Evolutionary conservation across 2,888 invertebrate species (phyloP), one percentile per base, ranked within the genome.

Genomic region (Hydraecia micacea): DNA sequence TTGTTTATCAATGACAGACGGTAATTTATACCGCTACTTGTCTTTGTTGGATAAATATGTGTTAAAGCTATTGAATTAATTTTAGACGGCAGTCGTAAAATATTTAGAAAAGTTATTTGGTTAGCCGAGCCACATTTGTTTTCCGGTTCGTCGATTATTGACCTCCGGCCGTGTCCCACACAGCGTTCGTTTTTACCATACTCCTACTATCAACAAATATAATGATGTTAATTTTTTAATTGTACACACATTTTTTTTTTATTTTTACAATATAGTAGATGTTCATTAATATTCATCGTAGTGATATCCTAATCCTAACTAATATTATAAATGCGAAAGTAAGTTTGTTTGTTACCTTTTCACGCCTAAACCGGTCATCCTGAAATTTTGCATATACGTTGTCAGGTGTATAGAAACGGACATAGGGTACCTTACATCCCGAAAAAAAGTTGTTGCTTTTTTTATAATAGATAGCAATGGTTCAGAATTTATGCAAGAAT

Each of bases 271-370:
- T 85, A 74, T 86, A 70, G 79, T 89, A 84, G 87, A 88, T 84
- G 81, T 86, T 87, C 89, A 93, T 94, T 89, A 91, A 94, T 94
- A 95, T 95, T 94, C 91, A 94, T 90, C 83, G 72, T 46, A 36
- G 72, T 90, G 87, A 87, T 86, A 87, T 87, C 89, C 80, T 85
- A 84, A 84, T n/a, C n/a, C n/a, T n/a, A n/a, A n/a, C n/a, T n/a
- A n/a, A n/a, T n/a, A n/a, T n/a, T n/a, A n/a, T n/a, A n/a, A n/a
- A n/a, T n/a, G n/a, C n/a, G n/a, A n/a, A n/a, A n/a, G n/a, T n/a
- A n/a, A n/a, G n/a, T n/a, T n/a, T n/a, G n/a, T n/a, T n/a, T n/a
- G n/a, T n/a, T n/a, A n/a, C n/a, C n/a, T n/a, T n/a, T n/a, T n/a
- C n/a, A n/a, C n/a, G n/a, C n/a, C n/a, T n/a, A n/a, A n/a, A n/a